Evolutionary conservation across 2,113 vertebrate species (phyloP).

Genomic region (Chloropsis hardwickii): DNA sequence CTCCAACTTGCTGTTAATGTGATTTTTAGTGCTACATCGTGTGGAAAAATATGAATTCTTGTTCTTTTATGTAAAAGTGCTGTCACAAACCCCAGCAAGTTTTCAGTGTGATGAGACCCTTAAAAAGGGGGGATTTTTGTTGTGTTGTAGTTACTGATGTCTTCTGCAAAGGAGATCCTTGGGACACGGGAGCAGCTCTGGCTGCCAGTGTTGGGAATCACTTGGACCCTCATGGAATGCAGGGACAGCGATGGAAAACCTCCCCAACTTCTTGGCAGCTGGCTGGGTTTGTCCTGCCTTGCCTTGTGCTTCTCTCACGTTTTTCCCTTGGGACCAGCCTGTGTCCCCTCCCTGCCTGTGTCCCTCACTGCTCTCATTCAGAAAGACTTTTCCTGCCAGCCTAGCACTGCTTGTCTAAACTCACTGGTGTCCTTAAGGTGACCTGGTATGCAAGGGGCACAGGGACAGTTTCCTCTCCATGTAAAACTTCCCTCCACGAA

Average conservation of each 20-base stretch:
- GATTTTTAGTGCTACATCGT: background rate
- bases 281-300: constrained; percentile 45
- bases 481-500: constrained; percentile 22
- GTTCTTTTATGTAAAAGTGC: background rate
- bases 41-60: background rate
- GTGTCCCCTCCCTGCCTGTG: background rate
- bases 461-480: background rate
- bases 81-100: constrained; percentile 24
- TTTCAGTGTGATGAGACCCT: constrained; percentile 15
- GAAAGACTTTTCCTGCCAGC: background rate
- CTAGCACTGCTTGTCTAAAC: background rate
- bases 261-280: background rate
- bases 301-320: constrained; percentile 41
- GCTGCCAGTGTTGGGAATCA: background rate
- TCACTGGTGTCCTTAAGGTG: background rate
- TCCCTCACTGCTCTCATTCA: background rate
- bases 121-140: background rate
- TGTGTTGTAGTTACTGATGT: background rate
- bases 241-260: constrained; percentile 67
- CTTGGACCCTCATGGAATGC: constrained; percentile 13
- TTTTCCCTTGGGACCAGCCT: constrained; percentile 41
- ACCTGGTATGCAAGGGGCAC: background rate
- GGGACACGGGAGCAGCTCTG: background rate
- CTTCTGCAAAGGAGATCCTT: background rate
- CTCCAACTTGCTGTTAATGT: background rate